phyloP scores from a whole-genome alignment of 64 coral and sea anemone species.

The Actinia tenebrosa region DNA sequence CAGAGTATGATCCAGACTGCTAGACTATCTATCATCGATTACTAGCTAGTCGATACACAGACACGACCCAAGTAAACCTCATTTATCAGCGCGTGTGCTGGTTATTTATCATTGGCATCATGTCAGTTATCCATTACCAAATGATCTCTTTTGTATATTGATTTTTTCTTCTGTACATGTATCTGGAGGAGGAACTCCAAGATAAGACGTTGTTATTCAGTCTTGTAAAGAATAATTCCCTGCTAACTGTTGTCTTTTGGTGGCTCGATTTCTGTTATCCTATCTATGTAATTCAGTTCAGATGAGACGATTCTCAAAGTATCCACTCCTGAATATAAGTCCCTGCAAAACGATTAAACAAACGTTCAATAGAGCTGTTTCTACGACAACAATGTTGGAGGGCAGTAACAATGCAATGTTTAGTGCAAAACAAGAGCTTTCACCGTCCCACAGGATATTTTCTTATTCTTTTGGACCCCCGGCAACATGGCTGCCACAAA shows the following conservation, averaged over 20 bases:
- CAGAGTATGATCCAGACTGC: no score
- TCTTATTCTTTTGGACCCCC: no score
- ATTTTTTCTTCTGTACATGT: background rate
- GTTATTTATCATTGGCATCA: background rate
- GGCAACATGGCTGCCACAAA: no score
- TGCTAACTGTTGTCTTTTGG: slow-evolving; percentile 25
- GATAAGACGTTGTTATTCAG: no score
- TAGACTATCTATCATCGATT: no score
- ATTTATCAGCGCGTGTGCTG: background rate
- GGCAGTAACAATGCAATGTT: no score
- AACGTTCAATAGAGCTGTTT: background rate
- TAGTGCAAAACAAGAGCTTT: no score
- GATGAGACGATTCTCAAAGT: slow-evolving; percentile 77
- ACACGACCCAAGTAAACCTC: background rate
- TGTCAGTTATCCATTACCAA: background rate
- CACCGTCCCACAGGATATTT: no score
- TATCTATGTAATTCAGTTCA: slow-evolving; percentile 82
- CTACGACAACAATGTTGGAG: no score
- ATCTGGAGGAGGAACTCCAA: background rate
- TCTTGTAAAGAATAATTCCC: background rate
- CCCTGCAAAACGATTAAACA: background rate
- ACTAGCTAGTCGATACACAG: no score
- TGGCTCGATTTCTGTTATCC: slow-evolving; percentile 77
- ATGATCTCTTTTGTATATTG: background rate
- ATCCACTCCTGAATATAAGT: slow-evolving; percentile 63